Conservation (phyloP, 2,888 invertebrate species). For the Cerastis leucographa region DNA sequence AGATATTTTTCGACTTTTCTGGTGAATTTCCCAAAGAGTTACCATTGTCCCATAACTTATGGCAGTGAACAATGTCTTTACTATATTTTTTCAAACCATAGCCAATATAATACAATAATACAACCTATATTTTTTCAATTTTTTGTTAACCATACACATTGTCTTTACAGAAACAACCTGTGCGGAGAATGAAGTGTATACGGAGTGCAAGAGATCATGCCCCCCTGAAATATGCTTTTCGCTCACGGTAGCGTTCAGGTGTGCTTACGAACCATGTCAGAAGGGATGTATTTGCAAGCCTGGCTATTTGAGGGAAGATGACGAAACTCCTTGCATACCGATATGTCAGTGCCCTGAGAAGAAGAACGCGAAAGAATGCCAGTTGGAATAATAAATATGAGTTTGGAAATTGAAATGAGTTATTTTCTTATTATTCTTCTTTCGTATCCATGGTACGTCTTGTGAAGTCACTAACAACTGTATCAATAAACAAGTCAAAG, state of each 20-base stretch:
- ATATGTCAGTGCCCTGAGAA: constrained; percentile 56
- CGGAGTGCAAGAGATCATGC: constrained; percentile 59
- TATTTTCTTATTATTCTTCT: neutral
- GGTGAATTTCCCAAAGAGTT: too few relatives aligned
- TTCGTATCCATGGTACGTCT: neutral
- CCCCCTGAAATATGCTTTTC: constrained; percentile 68
- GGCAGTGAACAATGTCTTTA: too few relatives aligned
- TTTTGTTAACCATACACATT: neutral
- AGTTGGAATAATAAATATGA: neutral
- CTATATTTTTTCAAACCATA: neutral
- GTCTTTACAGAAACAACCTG: constrained; percentile 35
- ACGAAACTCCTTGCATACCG: constrained; percentile 41
- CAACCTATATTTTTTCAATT: too few relatives aligned
- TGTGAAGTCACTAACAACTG: too few relatives aligned
- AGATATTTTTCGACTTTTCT: too few relatives aligned
- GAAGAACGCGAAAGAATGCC: constrained; percentile 36
- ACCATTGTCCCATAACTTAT: neutral
- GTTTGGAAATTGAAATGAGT: neutral
- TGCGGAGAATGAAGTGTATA: constrained; percentile 64
- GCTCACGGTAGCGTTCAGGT: constrained; percentile 60
- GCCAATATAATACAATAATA: too few relatives aligned
- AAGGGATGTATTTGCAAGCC: constrained; percentile 51
- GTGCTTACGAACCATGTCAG: constrained; percentile 39
- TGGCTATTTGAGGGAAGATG: constrained; percentile 36
- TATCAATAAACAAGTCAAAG: too few relatives aligned